These are phyloP conservation scores for Lipophrys pholis DNA, from an alignment of 2,113 vertebrate genomes.

Conservation along the genomic window DNA sequence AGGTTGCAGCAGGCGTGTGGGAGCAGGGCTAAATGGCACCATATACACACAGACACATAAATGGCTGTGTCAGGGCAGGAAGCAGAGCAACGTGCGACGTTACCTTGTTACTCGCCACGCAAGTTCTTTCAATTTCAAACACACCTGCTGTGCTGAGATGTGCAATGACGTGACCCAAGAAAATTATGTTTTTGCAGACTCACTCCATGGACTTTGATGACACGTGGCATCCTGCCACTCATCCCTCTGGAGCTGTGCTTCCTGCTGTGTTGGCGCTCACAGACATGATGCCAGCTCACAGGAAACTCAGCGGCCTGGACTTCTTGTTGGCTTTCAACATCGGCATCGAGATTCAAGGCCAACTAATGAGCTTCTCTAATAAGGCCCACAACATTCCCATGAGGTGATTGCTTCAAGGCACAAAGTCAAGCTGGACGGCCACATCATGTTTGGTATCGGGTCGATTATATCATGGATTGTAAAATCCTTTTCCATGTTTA, in stretches of 20 bases:
- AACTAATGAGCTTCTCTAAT: conserved; percentile 89
- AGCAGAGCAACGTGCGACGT: background rate
- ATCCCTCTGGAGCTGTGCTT: conserved; percentile 89
- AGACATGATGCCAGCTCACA: conserved; percentile 84
- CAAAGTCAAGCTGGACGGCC: background rate
- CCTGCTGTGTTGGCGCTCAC: conserved; percentile 88
- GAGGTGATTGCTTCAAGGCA: conserved; percentile 76
- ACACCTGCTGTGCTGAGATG: background rate
- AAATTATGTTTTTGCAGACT: conserved; percentile 73
- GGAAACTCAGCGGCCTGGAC: conserved; percentile 86
- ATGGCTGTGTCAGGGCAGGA: background rate
- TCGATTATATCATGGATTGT: background rate
- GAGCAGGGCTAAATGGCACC: conserved; percentile 4
- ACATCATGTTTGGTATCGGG: background rate
- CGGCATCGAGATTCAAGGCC: conserved; percentile 90
- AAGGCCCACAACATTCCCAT: conserved; percentile 90
- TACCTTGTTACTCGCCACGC: background rate
- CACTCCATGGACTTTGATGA: conserved; percentile 95
- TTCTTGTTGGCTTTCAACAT: conserved; percentile 89
- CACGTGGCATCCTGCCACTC: conserved; percentile 92
- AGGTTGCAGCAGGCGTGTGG: background rate
- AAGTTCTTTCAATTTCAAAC: background rate
- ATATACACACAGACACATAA: conserved; percentile 1
- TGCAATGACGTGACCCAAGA: background rate
- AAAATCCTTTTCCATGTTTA: background rate